Evolutionary conservation across 2,797 vertebrate species (phyloP), one percentile per base, ranked within the genome.

Genomic region (Tokudaia tokunoshimensis): DNA sequence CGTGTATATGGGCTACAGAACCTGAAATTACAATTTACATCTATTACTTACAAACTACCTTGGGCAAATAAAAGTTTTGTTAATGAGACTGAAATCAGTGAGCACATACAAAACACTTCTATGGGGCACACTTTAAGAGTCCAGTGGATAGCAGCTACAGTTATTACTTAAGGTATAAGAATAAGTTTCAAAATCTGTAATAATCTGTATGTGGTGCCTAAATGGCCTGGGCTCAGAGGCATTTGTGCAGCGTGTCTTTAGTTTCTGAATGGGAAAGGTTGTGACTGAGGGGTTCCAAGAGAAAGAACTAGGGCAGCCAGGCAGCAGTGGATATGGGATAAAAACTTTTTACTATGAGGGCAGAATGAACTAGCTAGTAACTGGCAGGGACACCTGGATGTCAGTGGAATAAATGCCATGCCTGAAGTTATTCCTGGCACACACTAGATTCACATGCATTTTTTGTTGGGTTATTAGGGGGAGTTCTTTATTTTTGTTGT

Each of bases 161-260:
- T 72, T 83, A 82, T 86, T 59, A 65, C 11, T 34, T 75, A 92
- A 50, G 19, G 34, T 29, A 2, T 63, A 72, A 72, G 75, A 89
- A 63, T 88, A 37, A 82, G 67, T 67, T 84, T 94, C 26, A 81
- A 90, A 83, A 59, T 55, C 78, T 34, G 31, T 55, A 91, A 26
- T 29, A 37, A 74, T 81, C 17, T 88, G 6, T 26, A n/a, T 26
- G 0, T 34, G 17, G 47, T 61, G 5, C n/a, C 44, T 67, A 95
- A 52, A 37, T 4, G 41, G 20, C 65, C 70, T 65, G 47, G 12
- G 11, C 74, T 13, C 31, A 20, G 13, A 19, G 14, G 13, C 29
- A 1, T 37, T 12, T 37, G 55, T 37, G n/a, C 50, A 1, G 78
- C 5, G 11, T 2, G 14, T 12, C 22, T 52, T 65, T 59, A 67